These are phyloP conservation scores for Adrianichthys oophorus DNA, from an alignment of 2,797 vertebrate species.

Conservation along the genomic window DNA sequence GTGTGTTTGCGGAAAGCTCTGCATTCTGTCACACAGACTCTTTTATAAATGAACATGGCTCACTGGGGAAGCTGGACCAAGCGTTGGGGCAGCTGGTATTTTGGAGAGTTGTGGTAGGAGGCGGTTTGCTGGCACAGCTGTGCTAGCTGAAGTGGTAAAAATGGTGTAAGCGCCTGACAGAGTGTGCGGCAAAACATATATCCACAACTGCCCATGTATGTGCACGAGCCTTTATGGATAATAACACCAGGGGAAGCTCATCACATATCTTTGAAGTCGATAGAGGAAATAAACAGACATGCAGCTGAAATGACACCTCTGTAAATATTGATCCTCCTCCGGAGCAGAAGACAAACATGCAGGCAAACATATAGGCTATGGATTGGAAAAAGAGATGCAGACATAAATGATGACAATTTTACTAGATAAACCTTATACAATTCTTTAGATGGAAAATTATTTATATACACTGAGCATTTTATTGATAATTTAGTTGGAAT, in stretches of 20 bases:
- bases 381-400: constrained; percentile 35
- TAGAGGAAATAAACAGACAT: constrained; percentile 60
- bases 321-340: constrained; percentile 76
- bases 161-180: constrained; percentile 32
- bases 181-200: constrained; percentile 21
- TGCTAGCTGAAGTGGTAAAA: constrained; percentile 60
- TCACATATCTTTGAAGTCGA: constrained; percentile 45
- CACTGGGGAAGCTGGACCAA: constrained; percentile 59
- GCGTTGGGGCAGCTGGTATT: constrained; percentile 67
- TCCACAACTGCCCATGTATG: constrained; percentile 21
- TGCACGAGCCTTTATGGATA: constrained; percentile 11
- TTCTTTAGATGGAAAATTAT: too few relatives aligned
- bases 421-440: not conserved
- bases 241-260: constrained; percentile 26
- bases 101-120: constrained; percentile 45
- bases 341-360: constrained; percentile 40
- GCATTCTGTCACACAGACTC: constrained; percentile 48
- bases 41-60: constrained; percentile 66
- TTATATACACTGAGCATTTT: constrained; percentile 16
- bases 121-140: constrained; percentile 59
- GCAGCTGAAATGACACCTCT: constrained; percentile 68
- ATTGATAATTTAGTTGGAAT: constrained; percentile 30
- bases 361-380: constrained; percentile 39
- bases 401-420: constrained; percentile 41
- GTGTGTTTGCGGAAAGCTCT: constrained; percentile 16